These are phyloP conservation scores for Chaetogeoica ovagalla DNA, from an alignment of 2,888 invertebrate genomes.

Conservation along the genomic window DNA sequence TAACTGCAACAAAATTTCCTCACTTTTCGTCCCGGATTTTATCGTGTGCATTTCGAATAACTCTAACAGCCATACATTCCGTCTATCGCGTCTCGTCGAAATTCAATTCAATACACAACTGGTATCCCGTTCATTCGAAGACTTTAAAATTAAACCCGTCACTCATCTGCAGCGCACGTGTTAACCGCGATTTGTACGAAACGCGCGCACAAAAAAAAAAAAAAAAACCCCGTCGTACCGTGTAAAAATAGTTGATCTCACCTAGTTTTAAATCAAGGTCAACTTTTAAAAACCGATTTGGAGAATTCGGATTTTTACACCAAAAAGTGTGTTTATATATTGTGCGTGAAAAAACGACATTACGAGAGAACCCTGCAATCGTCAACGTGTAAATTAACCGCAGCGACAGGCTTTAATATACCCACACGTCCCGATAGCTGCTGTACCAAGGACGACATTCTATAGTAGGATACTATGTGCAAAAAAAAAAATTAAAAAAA, in stretches of 20 bases:
- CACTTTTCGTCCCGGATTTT: not conserved
- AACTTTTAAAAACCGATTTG: not conserved
- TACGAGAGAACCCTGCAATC: not conserved
- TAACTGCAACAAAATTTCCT: not conserved
- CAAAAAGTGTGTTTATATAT: not conserved
- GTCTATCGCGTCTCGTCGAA: not conserved
- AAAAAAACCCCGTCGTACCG: conserved; percentile 3
- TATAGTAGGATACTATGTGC: conserved; percentile 6
- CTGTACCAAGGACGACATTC: conserved; percentile 24
- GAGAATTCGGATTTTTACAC: not conserved
- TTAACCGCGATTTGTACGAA: conserved; percentile 21
- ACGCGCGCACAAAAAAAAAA: not conserved
- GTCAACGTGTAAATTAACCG: conserved; percentile 18
- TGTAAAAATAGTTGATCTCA: conserved; percentile 48
- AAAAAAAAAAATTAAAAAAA: conserved; percentile 2
- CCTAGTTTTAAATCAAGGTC: conserved; percentile 45
- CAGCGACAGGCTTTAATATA: not conserved
- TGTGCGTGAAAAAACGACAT: not conserved
- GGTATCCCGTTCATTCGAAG: not conserved
- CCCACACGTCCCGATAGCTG: not conserved
- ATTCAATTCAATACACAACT: not conserved
- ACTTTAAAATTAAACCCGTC: conserved; percentile 46
- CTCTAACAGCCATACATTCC: too few species aligned
- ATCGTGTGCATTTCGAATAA: not conserved
- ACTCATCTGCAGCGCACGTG: not conserved